These are phyloP conservation scores for Gila orcuttii DNA, from an alignment of 2,113 vertebrate species.

Conservation along the genomic window DNA sequence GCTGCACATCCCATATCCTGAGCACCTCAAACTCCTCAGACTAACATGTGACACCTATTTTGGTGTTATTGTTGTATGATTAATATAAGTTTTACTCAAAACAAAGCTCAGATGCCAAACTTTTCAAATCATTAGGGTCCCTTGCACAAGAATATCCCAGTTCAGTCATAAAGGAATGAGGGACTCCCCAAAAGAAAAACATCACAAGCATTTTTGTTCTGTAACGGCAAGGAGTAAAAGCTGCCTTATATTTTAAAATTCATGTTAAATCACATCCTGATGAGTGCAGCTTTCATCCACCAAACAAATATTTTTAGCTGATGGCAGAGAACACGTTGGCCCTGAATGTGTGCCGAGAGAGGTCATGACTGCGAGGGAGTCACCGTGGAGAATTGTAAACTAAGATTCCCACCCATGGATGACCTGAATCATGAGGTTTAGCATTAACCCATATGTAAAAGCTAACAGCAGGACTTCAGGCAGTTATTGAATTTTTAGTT, in stretches of 20 bases:
- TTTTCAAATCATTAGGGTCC: neutral
- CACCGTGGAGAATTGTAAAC: constrained; percentile 7
- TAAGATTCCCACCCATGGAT: constrained; percentile 38
- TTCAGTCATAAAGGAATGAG: neutral
- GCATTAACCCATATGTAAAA: constrained; percentile 17
- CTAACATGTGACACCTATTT: neutral
- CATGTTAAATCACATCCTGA: constrained; percentile 1
- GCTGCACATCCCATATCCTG: constrained; percentile 5
- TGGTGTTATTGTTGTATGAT: neutral
- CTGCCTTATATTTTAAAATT: neutral
- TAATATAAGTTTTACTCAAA: constrained; percentile 20
- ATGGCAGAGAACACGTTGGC: constrained; percentile 11
- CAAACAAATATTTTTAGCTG: neutral
- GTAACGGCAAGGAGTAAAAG: neutral
- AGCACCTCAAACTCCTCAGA: constrained; percentile 16
- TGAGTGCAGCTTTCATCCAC: constrained; percentile 12
- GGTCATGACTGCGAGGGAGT: constrained; percentile 42
- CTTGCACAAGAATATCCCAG: constrained; percentile 13
- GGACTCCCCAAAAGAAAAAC: constrained; percentile 4
- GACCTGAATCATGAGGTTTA: constrained; percentile 23
- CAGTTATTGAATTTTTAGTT: constrained; percentile 20
- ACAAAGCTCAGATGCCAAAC: neutral
- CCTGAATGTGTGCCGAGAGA: constrained; percentile 44
- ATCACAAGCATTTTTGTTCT: neutral
- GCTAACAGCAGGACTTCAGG: constrained; percentile 22